Percentiles rank a stretch among this genome's conserved stretches.
Evolutionary conservation across 1,140 invertebrate genomes (phyloP).

Genomic region (Sipha flava): DNA sequence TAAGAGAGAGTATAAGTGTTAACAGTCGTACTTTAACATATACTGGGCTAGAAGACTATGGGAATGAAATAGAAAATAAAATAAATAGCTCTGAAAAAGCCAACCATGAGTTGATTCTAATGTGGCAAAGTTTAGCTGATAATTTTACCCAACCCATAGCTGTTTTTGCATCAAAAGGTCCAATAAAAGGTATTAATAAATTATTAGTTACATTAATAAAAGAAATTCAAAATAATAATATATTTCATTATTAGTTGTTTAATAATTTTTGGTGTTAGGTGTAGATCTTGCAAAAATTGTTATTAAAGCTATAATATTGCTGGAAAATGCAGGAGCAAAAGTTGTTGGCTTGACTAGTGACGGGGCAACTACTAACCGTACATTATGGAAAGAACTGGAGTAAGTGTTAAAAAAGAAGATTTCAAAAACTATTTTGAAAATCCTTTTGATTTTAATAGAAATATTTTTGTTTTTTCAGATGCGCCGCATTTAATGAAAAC

Average conservation of each 20-base stretch:
- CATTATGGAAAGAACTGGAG: slow-evolving; percentile 36
- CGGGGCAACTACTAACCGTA: slow-evolving; percentile 35
- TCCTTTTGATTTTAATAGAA: background rate
- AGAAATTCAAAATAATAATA: background rate
- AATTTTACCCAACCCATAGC: background rate
- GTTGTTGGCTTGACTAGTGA: slow-evolving; percentile 36
- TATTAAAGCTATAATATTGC: slow-evolving; percentile 34
- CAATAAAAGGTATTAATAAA: background rate
- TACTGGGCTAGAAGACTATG: background rate
- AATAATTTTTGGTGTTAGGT: slow-evolving; percentile 13
- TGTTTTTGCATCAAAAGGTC: background rate
- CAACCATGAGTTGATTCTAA: background rate
- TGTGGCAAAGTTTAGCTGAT: background rate
- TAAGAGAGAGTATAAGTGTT: background rate
- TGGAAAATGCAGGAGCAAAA: slow-evolving; percentile 34
- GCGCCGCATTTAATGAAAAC: background rate
- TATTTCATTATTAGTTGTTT: background rate
- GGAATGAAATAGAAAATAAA: background rate
- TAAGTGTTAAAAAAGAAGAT: background rate
- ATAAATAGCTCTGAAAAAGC: background rate
- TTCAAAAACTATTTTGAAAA: background rate
- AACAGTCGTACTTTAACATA: background rate
- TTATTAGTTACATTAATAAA: background rate
- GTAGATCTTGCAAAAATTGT: slow-evolving; percentile 37
- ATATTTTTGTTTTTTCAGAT: background rate